phyloP scores from a whole-genome alignment of 2,888 invertebrate genomes.

The Hylaea fasciaria region DNA sequence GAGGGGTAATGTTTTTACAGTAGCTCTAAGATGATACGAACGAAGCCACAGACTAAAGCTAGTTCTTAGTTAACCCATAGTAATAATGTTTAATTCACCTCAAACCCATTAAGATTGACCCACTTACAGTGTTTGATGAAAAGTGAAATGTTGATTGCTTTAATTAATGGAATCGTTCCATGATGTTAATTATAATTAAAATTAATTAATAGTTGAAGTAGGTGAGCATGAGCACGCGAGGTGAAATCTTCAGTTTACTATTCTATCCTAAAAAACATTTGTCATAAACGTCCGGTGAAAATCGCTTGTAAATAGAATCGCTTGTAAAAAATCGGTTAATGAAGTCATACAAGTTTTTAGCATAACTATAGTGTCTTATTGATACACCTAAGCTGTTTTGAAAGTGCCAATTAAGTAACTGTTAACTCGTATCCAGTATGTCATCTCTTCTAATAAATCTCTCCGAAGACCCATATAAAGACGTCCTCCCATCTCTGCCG shows the following conservation, averaged over 20 bases:
- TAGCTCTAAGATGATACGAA: too few species aligned
- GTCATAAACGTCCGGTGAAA: neutral
- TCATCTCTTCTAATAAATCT: conserved; percentile 25
- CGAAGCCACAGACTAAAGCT: too few species aligned
- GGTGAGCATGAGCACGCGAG: neutral
- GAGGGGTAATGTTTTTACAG: too few species aligned
- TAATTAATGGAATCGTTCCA: conserved; percentile 17
- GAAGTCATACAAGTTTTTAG: too few species aligned
- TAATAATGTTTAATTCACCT: neutral
- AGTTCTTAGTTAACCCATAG: too few species aligned
- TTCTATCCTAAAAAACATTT: neutral
- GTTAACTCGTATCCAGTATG: conserved; percentile 21
- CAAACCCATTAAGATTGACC: neutral
- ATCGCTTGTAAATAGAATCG: neutral
- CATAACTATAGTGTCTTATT: too few species aligned
- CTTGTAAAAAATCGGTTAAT: too few species aligned
- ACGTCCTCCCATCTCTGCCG: conserved; percentile 40
- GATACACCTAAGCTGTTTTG: neutral
- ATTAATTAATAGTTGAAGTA: neutral
- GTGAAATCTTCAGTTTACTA: neutral
- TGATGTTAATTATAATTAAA: conserved; percentile 12
- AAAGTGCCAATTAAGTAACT: conserved; percentile 22
- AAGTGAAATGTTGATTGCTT: conserved; percentile 11
- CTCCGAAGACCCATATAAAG: conserved; percentile 21
- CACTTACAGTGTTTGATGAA: conserved; percentile 3